Conservation (phyloP, 2,888 invertebrate genomes). For the Yponomeuta cagnagella region DNA sequence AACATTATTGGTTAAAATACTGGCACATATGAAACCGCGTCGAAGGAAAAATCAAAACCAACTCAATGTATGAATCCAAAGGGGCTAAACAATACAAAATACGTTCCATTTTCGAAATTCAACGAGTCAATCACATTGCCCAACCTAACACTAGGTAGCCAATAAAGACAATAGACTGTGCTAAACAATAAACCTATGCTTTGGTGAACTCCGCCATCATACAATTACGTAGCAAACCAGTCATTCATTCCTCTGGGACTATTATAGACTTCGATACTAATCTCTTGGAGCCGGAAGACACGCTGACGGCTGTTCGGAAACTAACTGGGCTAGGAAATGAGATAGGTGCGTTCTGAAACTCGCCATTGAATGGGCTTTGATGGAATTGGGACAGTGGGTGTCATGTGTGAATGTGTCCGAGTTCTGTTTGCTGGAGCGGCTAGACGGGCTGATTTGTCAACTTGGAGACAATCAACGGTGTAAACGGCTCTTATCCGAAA, state of each 20-base stretch:
- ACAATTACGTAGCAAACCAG: slow-evolving; percentile 49
- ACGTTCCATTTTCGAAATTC: slow-evolving; percentile 21
- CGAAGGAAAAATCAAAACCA: not conserved
- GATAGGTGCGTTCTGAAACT: slow-evolving; percentile 60
- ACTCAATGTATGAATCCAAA: slow-evolving; percentile 32
- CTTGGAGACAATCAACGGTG: not conserved
- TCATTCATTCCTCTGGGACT: slow-evolving; percentile 39
- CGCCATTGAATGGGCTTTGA: slow-evolving; percentile 30
- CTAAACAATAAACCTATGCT: slow-evolving; percentile 4
- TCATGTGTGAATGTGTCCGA: slow-evolving; percentile 18
- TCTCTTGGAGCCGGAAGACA: slow-evolving; percentile 68
- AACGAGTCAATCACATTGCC: not conserved
- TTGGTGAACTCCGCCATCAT: not conserved
- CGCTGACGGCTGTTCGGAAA: slow-evolving; percentile 68
- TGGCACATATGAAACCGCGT: no score
- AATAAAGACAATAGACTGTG: slow-evolving; percentile 6
- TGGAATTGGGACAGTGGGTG: slow-evolving; percentile 46
- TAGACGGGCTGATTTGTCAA: not conserved
- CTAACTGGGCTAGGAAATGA: slow-evolving; percentile 75
- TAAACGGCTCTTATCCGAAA: not conserved
- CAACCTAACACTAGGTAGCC: not conserved
- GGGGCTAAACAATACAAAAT: slow-evolving; percentile 44
- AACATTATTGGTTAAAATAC: no score
- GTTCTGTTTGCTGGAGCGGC: slow-evolving; percentile 15
- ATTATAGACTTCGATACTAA: slow-evolving; percentile 64